phyloP scores from a whole-genome alignment of 2,113 vertebrate genomes.

The Zosterops lateralis region DNA sequence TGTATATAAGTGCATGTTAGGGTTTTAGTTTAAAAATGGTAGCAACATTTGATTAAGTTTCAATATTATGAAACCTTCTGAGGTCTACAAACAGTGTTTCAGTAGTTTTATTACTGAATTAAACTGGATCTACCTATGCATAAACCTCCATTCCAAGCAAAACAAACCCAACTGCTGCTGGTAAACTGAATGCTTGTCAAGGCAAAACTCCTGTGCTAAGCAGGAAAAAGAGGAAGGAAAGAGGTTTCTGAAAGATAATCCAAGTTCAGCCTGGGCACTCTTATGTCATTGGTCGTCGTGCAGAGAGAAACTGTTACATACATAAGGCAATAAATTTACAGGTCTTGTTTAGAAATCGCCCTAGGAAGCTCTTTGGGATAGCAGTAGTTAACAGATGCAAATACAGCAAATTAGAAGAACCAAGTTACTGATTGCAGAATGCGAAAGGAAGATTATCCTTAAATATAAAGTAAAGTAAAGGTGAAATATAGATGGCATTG shows the following conservation, averaged over 20 bases:
- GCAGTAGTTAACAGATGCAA: not conserved
- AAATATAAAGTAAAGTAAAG: not conserved
- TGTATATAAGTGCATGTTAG: not conserved
- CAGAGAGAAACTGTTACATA: not conserved
- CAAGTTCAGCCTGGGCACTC: not conserved
- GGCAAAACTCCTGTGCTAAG: not conserved
- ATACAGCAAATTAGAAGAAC: not conserved
- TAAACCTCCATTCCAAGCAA: not conserved
- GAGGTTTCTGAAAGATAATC: not conserved
- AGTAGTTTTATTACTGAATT: not conserved
- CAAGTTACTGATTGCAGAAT: not conserved
- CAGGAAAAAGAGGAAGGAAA: not conserved
- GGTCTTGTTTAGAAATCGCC: not conserved
- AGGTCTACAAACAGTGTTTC: not conserved
- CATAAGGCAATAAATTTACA: not conserved
- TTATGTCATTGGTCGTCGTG: not conserved
- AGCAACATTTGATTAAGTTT: not conserved
- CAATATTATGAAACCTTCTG: not conserved
- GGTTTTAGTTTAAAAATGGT: not conserved
- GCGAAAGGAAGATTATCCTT: not conserved
- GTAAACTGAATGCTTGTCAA: not conserved
- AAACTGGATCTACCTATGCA: not conserved
- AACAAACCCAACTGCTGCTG: not conserved
- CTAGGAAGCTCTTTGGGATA: not conserved
- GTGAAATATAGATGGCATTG: not conserved